A percentile compares a stretch with the other conserved stretches of the same genome.
Conservation (phyloP, 2,888 invertebrate species). For the Agrochola lota region DNA sequence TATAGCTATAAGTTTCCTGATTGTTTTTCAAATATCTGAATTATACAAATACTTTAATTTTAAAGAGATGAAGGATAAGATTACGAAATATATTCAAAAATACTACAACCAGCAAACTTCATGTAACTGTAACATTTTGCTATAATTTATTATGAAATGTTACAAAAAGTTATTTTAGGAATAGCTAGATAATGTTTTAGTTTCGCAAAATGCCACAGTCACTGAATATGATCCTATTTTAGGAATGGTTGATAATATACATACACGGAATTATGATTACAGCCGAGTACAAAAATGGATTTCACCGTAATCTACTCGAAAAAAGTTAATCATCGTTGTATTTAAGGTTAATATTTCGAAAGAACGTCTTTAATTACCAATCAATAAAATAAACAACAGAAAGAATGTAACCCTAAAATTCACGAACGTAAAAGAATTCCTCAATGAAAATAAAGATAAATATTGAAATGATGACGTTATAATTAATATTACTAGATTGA, state of each 20-base stretch:
- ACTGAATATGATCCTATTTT: constrained; percentile 12
- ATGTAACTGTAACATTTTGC: constrained; percentile 39
- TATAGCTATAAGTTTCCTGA: constrained; percentile 49
- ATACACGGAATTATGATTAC: constrained; percentile 36
- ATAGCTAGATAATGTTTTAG: background rate
- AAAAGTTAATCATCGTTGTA: background rate
- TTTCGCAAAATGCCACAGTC: constrained; percentile 39
- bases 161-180: background rate
- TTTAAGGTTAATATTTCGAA: constrained; percentile 9
- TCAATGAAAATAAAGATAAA: constrained; percentile 23
- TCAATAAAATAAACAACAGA: constrained; percentile 16
- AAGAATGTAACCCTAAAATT: background rate
- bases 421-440: background rate
- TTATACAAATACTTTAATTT: background rate
- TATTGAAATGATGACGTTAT: constrained; percentile 15
- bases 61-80: no score
- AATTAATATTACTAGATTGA: constrained; percentile 42
- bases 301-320: constrained; percentile 20
- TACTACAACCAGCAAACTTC: constrained; percentile 43
- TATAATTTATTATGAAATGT: background rate
- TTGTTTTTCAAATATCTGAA: constrained; percentile 9
- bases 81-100: background rate
- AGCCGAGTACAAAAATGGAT: constrained; percentile 24
- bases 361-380: constrained; percentile 43
- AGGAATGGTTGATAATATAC: constrained; percentile 38